Conservation (phyloP, 2,113 vertebrate species). For the Siniperca knerii region DNA sequence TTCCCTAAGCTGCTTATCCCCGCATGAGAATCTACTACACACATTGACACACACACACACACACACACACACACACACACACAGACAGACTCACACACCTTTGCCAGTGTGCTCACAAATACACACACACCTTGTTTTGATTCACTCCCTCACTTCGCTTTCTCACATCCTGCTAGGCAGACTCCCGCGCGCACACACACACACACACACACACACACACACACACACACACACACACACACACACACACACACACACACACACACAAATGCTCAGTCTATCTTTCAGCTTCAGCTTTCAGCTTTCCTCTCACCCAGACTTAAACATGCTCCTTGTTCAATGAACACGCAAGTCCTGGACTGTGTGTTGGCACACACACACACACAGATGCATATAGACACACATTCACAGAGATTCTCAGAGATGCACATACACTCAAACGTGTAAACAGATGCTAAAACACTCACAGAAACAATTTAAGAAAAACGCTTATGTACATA, state of each 20-base stretch:
- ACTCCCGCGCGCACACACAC: conserved; percentile 51
- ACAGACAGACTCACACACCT: conserved; percentile 19
- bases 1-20: conserved; percentile 80
- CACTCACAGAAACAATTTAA: conserved; percentile 8
- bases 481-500: conserved; percentile 13
- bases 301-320: conserved; percentile 50
- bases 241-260: conserved; percentile 47
- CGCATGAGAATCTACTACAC: conserved; percentile 62
- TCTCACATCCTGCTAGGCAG: conserved; percentile 58
- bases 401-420: conserved; percentile 5
- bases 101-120: not conserved
- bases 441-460: conserved; percentile 28
- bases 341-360: conserved; percentile 41
- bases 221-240: conserved; percentile 23
- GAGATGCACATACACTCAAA: not conserved
- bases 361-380: conserved; percentile 23
- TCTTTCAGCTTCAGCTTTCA: conserved; percentile 3
- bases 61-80: conserved; percentile 24
- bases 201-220: conserved; percentile 40
- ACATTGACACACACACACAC: conserved; percentile 19
- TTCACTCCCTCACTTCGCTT: conserved; percentile 60
- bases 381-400: not conserved
- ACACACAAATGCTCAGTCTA: conserved; percentile 8
- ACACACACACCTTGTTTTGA: conserved; percentile 47
- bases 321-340: conserved; percentile 49